Evolutionary conservation across 92 coral and sea anemone genomes (phyloP), one percentile per base, ranked within the genome.

Genomic region (Parazoanthus darwini): DNA sequence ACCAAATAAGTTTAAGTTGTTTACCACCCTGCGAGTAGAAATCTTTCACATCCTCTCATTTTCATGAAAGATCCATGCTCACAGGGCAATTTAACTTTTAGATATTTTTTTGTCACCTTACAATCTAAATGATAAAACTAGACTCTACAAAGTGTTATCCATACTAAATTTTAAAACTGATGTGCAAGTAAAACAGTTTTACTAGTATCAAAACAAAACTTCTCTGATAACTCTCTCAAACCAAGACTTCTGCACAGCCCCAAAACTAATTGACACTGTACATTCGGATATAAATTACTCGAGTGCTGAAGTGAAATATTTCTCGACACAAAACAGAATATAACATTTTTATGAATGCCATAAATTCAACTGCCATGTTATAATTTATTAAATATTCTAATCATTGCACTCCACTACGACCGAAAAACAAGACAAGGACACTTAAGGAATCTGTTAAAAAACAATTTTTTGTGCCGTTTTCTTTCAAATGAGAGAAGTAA

Each of bases 161-260:
- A 36, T 74, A 74, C 46, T 36, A 36, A 35, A 74, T 74, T 39
- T 35, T 33, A 74, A 74, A 35, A 74, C 15, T 22, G 25, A 46
- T 35, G 78, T 5, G 78, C 78, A 74, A 74, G 39, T 74, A 74
- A 74, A 74, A 74, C 36, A 74, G 39, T 74, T 36, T 54, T 54
- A 54, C 59, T 74, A 36, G 78, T 74, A 74, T 74, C 78, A 74
- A 72, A 74, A 74, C 78, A 74, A 36, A 74, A 54, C 13, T 54
- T 13, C 14, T 14, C 78, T 13, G 78, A 11, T 13, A 36, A 74
- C 39, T 72, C 16, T 11, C 38, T 68, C 38, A 72, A 8, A 72
- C 4, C 3, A 15, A 8, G 35, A 8, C 77, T 73, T 35, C 38
- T 4, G 39, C 77, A 73, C 77, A 29, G 44, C 38, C 44, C 37